Evolutionary conservation across 2,888 invertebrate genomes (phyloP), one percentile per base, ranked within the genome.

Genomic region (Drosophila maculinotata): DNA sequence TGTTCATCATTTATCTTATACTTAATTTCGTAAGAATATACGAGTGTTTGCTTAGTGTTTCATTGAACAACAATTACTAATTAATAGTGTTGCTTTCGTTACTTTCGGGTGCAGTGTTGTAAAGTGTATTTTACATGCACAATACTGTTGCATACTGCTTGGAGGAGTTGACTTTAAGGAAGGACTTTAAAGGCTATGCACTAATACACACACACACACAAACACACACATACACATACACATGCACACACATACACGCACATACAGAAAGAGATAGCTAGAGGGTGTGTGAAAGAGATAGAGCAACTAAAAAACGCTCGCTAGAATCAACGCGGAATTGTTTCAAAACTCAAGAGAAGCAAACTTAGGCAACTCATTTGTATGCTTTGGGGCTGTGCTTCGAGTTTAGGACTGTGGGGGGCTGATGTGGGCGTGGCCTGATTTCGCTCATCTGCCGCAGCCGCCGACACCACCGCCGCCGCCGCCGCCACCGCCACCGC

Each of bases 371-470:
- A 30, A 28, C 28, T 15, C 28, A 44, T 44, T 14, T 31, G 30
- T n/a, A 7, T 42, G 48, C 28, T 26, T 31, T 8, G 31, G 31
- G 28, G n/a, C n/a, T n/a, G n/a, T n/a, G n/a, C n/a, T 53, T 35
- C 17, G 31, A 15, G 17, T 6, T 23, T 25, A 20, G 20, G 20
- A n/a, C 20, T 20, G 20, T 20, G 2, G 20, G 20, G 28, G 49
- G 36, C 35, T 14, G 10, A 25, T 12, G 44, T 39, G 42, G 69
- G 35, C 38, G 15, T 39, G n/a, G 53, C 5, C 12, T 8, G 41
- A 25, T 30, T 12, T 20, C 47, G 81, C 74, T 84, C 79, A 84
- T 78, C 79, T 82, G 44, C 68, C 59, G 14, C 73, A 47, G 26
- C 20, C 20, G 20, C 20, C 20, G 26, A 2, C 20, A 4, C 20